A percentile compares a stretch with the other conserved stretches of the same genome.
These are phyloP conservation scores for Tineola bisselliella DNA, from an alignment of 2,888 invertebrate genomes.

Conservation along the genomic window DNA sequence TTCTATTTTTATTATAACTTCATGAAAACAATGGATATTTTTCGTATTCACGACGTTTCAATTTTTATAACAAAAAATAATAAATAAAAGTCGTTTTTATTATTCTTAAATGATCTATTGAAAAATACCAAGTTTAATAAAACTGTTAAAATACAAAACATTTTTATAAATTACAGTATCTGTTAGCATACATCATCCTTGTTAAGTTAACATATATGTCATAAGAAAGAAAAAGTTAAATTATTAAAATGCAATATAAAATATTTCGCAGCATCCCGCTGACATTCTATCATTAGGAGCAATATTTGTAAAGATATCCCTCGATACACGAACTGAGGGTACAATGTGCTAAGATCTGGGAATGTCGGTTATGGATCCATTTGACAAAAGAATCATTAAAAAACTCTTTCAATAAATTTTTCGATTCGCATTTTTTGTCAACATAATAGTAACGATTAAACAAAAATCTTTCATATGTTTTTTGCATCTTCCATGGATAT, in stretches of 20 bases:
- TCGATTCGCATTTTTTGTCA: slow-evolving; percentile 48
- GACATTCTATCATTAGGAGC: slow-evolving; percentile 57
- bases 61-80: not conserved
- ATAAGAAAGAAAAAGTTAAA: slow-evolving; percentile 32
- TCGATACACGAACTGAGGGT: slow-evolving; percentile 29
- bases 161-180: not conserved
- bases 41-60: too few species aligned
- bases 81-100: not conserved
- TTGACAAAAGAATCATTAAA: slow-evolving; percentile 56
- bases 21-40: not conserved
- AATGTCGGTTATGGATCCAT: slow-evolving; percentile 59
- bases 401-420: slow-evolving; percentile 46
- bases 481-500: slow-evolving; percentile 49
- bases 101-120: not conserved
- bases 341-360: slow-evolving; percentile 59
- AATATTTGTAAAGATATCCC: slow-evolving; percentile 43
- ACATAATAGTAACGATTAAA: slow-evolving; percentile 50
- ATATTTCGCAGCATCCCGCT: slow-evolving; percentile 55
- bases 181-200: slow-evolving; percentile 9
- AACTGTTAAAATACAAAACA: not conserved
- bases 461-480: slow-evolving; percentile 44
- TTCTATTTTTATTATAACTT: not conserved
- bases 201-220: slow-evolving; percentile 17
- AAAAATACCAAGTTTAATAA: not conserved
- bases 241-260: slow-evolving; percentile 49